Evolutionary conservation across 2,113 vertebrate genomes (phyloP).

Genomic region (Turnix velox): DNA sequence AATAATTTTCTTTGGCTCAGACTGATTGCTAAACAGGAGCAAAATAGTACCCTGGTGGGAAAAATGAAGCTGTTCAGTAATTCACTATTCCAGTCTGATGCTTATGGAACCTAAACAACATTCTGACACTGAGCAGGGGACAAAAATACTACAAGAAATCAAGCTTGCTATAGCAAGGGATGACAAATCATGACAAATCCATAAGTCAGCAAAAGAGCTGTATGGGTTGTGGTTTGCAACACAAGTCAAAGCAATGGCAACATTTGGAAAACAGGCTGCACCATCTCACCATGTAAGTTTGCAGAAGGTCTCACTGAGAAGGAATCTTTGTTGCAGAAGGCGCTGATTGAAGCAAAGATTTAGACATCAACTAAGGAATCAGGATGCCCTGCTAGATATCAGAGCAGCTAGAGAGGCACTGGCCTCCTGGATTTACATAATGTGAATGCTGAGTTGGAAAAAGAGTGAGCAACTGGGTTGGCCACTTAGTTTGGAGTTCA

Average conservation of each 20-base stretch:
- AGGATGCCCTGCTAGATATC: not conserved
- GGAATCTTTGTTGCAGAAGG: not conserved
- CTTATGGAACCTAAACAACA: not conserved
- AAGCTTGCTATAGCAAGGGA: not conserved
- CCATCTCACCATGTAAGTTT: not conserved
- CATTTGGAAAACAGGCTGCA: not conserved
- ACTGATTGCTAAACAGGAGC: not conserved
- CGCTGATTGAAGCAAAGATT: not conserved
- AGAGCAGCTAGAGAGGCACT: not conserved
- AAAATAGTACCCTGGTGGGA: not conserved
- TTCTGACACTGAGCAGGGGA: not conserved
- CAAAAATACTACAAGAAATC: not conserved
- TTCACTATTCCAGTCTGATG: not conserved
- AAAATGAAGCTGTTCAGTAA: not conserved
- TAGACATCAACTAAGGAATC: not conserved
- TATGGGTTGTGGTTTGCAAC: not conserved
- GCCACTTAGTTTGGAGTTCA: not conserved
- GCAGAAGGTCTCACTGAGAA: not conserved
- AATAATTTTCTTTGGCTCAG: not conserved
- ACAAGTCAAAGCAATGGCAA: not conserved
- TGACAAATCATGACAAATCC: not conserved
- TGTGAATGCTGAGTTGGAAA: not conserved
- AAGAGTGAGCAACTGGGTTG: not conserved
- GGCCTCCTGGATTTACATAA: not conserved
- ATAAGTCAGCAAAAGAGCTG: not conserved